phyloP scores from a whole-genome alignment of 2,888 invertebrate species.

The Acrocyrtus sp. region DNA sequence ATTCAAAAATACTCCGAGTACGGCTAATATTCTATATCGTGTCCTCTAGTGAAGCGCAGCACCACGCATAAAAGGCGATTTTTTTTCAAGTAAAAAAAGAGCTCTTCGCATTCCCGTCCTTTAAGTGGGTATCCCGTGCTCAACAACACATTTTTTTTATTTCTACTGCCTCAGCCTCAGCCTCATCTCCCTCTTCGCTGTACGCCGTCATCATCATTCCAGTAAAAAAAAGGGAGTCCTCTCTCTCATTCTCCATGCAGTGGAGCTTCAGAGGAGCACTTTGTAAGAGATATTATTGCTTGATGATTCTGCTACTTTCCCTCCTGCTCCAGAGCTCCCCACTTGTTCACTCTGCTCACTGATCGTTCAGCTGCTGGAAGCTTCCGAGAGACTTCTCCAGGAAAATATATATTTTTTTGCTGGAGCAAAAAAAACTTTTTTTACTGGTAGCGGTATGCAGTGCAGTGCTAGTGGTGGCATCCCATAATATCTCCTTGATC shows the following conservation, averaged over 20 bases:
- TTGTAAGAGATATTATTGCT: neutral
- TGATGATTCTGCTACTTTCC: neutral
- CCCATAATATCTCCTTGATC: neutral
- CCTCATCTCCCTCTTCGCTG: too few species aligned
- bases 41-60: neutral
- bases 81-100: too few species aligned
- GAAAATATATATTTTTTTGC: too few species aligned
- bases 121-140: neutral
- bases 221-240: neutral
- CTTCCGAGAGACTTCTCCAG: too few species aligned
- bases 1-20: neutral
- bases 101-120: neutral
- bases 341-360: neutral
- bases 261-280: neutral
- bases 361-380: neutral
- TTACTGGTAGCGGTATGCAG: neutral
- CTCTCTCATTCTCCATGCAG: neutral
- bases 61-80: neutral
- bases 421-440: neutral
- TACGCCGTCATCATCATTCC: too few species aligned
- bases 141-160: neutral
- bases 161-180: too few species aligned
- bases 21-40: constrained; percentile 2
- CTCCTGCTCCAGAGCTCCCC: too few species aligned
- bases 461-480: neutral